These are phyloP conservation scores for Rhynchotus rufescens DNA, from an alignment of 2,797 vertebrate genomes.

Conservation along the genomic window DNA sequence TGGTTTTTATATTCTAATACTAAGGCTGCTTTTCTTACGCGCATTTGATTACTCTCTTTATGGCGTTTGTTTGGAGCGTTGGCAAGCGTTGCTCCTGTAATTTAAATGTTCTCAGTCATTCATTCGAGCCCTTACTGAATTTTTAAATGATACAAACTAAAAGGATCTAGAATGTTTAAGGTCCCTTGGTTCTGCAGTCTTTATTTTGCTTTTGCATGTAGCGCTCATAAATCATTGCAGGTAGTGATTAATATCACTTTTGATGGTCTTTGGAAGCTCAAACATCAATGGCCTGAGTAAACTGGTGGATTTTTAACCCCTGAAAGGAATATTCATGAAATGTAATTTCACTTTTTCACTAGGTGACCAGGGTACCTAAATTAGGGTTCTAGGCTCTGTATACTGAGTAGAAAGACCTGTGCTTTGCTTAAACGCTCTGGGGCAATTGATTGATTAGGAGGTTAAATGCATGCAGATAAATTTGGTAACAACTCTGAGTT, in stretches of 20 bases:
- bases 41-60: background rate
- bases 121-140: background rate
- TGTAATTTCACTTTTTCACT: background rate
- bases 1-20: background rate
- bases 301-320: background rate
- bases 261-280: background rate
- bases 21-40: background rate
- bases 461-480: background rate
- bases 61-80: background rate
- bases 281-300: background rate
- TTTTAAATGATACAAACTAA: background rate
- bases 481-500: conserved; percentile 17
- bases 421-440: background rate
- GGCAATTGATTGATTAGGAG: background rate
- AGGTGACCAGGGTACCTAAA: background rate
- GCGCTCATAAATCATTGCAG: background rate
- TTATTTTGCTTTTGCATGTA: background rate
- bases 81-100: background rate
- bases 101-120: background rate
- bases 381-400: background rate
- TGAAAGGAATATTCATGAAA: background rate
- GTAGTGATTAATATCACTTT: background rate
- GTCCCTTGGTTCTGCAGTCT: background rate
- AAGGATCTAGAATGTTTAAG: background rate
- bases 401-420: background rate